A percentile compares a stretch with the other conserved stretches of the same genome.
phyloP scores from a whole-genome alignment of 2,888 invertebrate species.

The Salpingus planirostris region DNA sequence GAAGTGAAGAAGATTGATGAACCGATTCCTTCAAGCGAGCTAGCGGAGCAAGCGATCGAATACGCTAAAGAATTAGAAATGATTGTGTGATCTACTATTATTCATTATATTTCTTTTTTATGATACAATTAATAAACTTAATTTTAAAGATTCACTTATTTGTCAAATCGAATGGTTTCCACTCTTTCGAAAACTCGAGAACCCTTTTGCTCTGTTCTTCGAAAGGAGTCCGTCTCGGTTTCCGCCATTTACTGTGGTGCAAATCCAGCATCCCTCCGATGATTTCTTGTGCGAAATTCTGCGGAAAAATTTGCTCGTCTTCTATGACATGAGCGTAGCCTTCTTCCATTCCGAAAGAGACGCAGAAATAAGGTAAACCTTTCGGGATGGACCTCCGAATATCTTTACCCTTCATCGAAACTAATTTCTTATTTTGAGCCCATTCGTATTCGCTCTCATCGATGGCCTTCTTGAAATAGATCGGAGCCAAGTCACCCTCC shows the following conservation, averaged over 20 bases:
- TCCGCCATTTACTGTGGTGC: slow-evolving; percentile 77
- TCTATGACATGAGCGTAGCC: slow-evolving; percentile 98
- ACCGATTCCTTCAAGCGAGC: slow-evolving; percentile 77
- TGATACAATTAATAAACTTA: slow-evolving; percentile 4
- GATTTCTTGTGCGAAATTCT: slow-evolving; percentile 89
- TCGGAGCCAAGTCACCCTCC: slow-evolving; percentile 80
- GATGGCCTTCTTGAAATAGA: slow-evolving; percentile 97
- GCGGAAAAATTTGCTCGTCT: slow-evolving; percentile 78
- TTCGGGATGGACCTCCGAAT: slow-evolving; percentile 80
- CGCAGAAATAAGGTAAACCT: slow-evolving; percentile 89
- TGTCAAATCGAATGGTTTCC: slow-evolving; percentile 58
- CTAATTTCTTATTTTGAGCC: slow-evolving; percentile 88
- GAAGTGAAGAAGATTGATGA: slow-evolving; percentile 69
- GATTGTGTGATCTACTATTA: slow-evolving; percentile 62
- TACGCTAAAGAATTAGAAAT: slow-evolving; percentile 98
- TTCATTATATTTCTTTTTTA: slow-evolving; percentile 42
- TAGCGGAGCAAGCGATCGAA: slow-evolving; percentile 84
- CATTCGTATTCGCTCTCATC: slow-evolving; percentile 92
- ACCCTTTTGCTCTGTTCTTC: slow-evolving; percentile 70
- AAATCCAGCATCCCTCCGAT: slow-evolving; percentile 92
- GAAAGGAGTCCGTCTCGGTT: slow-evolving; percentile 65
- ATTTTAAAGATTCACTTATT: slow-evolving; percentile 14
- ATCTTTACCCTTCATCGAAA: slow-evolving; percentile 59
- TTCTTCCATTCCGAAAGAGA: slow-evolving; percentile 83
- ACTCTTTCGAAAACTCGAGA: slow-evolving; percentile 58